Conservation (phyloP, 2,888 invertebrate genomes). For the Nebria salina region DNA sequence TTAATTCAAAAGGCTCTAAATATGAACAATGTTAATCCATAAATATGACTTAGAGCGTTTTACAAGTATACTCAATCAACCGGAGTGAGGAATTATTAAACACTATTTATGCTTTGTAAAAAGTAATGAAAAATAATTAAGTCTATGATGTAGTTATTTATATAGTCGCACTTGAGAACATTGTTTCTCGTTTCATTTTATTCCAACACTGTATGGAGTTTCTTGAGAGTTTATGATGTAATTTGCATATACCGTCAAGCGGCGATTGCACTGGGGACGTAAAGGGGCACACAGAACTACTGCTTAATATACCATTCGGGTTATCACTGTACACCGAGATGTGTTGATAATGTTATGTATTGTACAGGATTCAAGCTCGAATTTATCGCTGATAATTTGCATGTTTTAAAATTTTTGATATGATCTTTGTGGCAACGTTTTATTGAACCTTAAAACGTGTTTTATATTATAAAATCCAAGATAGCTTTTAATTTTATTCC, state of each 20-base stretch:
- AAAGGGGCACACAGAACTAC: conserved; percentile 1
- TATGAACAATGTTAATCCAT: too few relatives aligned
- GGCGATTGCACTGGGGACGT: neutral
- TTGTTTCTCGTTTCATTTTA: neutral
- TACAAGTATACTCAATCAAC: too few relatives aligned
- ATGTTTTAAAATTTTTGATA: neutral
- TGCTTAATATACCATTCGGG: neutral
- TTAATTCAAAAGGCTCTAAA: too few relatives aligned
- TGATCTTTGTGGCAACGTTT: neutral
- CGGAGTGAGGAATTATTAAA: too few relatives aligned
- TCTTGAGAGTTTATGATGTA: neutral
- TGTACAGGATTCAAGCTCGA: neutral
- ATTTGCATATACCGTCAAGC: neutral
- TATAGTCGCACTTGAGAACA: neutral
- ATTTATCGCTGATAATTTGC: neutral
- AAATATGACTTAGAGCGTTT: too few relatives aligned
- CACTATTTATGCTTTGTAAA: neutral
- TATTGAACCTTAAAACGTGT: neutral
- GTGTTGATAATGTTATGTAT: neutral
- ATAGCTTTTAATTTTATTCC: neutral
- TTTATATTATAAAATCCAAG: neutral
- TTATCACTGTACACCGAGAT: conserved; percentile 1
- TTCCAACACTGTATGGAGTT: neutral
- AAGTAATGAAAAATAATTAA: neutral
- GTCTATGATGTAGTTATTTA: neutral